A percentile compares a stretch with the other conserved stretches of the same genome.
These are phyloP conservation scores for Myotis davidii DNA, from an alignment of 2,113 vertebrate species.

Conservation along the genomic window DNA sequence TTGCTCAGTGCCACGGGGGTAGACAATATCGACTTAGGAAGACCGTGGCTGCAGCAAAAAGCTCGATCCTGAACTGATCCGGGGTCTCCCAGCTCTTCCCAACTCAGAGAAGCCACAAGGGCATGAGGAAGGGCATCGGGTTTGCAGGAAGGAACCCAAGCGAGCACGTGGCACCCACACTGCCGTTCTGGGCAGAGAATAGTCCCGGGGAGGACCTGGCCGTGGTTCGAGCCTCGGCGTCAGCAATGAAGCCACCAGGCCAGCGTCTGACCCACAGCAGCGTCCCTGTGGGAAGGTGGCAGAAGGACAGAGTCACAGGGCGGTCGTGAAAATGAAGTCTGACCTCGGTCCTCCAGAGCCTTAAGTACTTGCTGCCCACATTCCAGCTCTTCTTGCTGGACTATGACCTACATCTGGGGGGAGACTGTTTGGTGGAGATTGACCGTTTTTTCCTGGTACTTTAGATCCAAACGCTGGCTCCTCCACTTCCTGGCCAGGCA, in stretches of 20 bases:
- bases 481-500: no score
- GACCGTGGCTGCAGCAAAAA: no score
- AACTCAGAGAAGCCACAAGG: no score
- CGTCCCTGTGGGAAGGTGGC: background rate
- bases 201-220: no score
- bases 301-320: background rate
- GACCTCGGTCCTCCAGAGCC: background rate
- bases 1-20: background rate
- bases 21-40: background rate
- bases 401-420: fast-evolving
- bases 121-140: no score
- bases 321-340: background rate
- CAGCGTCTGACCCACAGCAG: no score
- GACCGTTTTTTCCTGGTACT: background rate
- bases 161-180: no score
- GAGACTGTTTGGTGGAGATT: background rate
- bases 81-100: no score
- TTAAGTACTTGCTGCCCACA: background rate
- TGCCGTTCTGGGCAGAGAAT: background rate
- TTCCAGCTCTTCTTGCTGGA: background rate
- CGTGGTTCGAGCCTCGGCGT: background rate
- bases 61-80: no score
- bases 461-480: background rate
- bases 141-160: no score
- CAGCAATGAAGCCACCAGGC: background rate